Evolutionary conservation across 2,888 invertebrate species (phyloP), one percentile per base, ranked within the genome.

Genomic region (Hemistola chrysoprasaria): DNA sequence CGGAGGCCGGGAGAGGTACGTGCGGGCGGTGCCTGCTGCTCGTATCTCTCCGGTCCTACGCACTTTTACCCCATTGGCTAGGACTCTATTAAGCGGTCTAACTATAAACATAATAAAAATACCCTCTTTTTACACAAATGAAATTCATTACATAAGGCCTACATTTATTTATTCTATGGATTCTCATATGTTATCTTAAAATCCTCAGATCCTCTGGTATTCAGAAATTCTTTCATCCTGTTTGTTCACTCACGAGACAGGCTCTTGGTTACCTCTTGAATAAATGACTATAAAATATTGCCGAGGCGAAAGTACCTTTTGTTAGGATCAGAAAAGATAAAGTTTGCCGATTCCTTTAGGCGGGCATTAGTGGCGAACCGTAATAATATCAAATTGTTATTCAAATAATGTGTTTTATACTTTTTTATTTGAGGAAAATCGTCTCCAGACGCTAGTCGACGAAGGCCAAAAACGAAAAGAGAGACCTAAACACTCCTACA

Each of bases 271-370:
- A 59, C 53, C 49, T 53, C 34, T 30, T 42, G 47, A 61, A 65
- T 58, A 65, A 63, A 66, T 56, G 46, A 50, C 53, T 51, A 56
- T 54, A 53, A 62, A 61, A 46, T 62, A 60, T 59, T 53, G 34
- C 54, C 47, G 41, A 21, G 47, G 42, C 46, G 53, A 56, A 60
- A 61, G 55, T 49, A 56, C 46, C 48, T 43, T 56, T 56, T 53
- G 48, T 50, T 50, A 47, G 51, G 50, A 38, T 47, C 45, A 48
- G 54, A 43, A 35, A 30, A 48, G 33, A 41, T 3, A 59, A 59
- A 53, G 37, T 27, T 30, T 34, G 31, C 49, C 48, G 53, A 60
- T 59, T 56, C 57, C 37, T 27, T 23, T 49, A 32, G 55, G 34
- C 50, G 24, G 23, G 45, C 52, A 59, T 65, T 56, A 54, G 55